Base-by-base conservation (phyloP, 2,113 vertebrate genomes). In the Dolichotis patagonum region DNA sequence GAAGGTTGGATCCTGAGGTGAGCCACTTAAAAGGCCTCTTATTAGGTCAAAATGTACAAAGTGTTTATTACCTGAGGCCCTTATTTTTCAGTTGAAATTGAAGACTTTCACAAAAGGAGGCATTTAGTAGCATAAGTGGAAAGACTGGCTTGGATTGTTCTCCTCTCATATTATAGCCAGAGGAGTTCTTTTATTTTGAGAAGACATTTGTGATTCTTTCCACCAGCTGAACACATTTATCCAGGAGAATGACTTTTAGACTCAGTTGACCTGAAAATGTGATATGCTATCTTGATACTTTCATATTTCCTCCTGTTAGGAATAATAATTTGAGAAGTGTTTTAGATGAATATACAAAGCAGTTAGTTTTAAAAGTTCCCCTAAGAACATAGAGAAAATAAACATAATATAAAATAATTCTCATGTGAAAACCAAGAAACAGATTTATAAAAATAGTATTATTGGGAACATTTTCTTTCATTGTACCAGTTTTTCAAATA, bases 171-270 rank as follows among this genome's bases (percentile, higher is more conserved):
- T 92, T 82, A 71, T 82, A 92, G 69, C 92, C 75, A 78, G 91
- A 94, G 82, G 88, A 95, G 75, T 54, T 90, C 43, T 97, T 87
- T 93, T 92, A 54, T 88, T 92, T 85, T 95, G 78, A 96, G 88
- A 87, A 92, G 77, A 88, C 62, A 83, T 85, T 88, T 83, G 75
- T 82, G 67, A 93, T 62, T 97, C 54, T 97, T 87, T 92, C 69
- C 62, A 87, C 58, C 83, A 91, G 49, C 80, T 63, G 60, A 94
- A 65, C 13, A 73, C 9, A 84, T 84, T 73, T 77, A 83, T 69
- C 49, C 81, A 46, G 35, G 38, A 84, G 94, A 90, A 75, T 91
- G 87, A 89, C 69, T 90, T 41, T 52, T 85, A 94, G 28, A 49
- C 17, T 60, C 60, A 28, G 38, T 1, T 94, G 92, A 92, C 71